Percentiles rank a stretch among this genome's conserved stretches.
These are phyloP conservation scores for Myopa testacea DNA, from an alignment of 2,888 invertebrate species.

Conservation along the genomic window DNA sequence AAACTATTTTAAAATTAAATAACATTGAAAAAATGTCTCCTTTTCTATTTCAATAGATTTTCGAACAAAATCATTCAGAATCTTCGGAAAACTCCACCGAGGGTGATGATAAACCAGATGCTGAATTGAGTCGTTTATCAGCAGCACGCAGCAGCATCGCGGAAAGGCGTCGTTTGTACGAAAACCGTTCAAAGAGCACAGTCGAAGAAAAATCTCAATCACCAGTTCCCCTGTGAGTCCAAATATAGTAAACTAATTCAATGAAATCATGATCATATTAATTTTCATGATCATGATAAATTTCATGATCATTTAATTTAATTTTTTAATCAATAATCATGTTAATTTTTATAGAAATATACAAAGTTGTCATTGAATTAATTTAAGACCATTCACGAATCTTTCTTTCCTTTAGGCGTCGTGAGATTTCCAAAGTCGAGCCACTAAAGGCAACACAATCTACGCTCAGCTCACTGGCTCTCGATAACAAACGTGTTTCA, in stretches of 20 bases:
- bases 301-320: not conserved
- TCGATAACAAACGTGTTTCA: constrained; percentile 63
- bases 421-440: constrained; percentile 72
- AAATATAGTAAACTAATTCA: too few species aligned
- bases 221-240: constrained; percentile 77
- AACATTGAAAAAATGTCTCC: not conserved
- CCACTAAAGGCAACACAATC: constrained; percentile 53
- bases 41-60: constrained; percentile 57
- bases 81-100: constrained; percentile 71
- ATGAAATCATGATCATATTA: too few species aligned
- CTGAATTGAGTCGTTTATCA: constrained; percentile 73
- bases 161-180: constrained; percentile 81
- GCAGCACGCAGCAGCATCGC: constrained; percentile 80
- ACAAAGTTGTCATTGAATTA: not conserved
- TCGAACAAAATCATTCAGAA: constrained; percentile 66
- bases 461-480: constrained; percentile 59
- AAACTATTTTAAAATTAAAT: not conserved
- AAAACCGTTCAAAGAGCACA: constrained; percentile 78
- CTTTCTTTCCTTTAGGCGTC: constrained; percentile 69
- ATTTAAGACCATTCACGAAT: not conserved
- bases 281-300: too few species aligned
- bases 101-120: constrained; percentile 69
- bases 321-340: not conserved
- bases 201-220: constrained; percentile 78
- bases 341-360: not conserved